Percentiles rank a stretch among this genome's conserved stretches.
Evolutionary conservation across 1,140 invertebrate species (phyloP).

Genomic region (Chironomus tepperi): DNA sequence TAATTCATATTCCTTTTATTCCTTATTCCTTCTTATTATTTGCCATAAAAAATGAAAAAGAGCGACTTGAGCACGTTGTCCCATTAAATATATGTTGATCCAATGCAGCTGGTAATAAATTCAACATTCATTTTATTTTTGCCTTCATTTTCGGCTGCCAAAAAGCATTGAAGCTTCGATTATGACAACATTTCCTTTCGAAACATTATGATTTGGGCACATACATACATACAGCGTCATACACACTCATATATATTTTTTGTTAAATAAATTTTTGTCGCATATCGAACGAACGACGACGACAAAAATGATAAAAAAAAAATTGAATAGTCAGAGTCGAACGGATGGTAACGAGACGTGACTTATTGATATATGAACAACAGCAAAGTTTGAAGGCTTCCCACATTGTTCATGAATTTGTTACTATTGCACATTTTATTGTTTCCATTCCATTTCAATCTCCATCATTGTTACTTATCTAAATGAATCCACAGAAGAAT

Average conservation of each 20-base stretch:
- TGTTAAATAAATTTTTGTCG: background rate
- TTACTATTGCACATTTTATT: too few species aligned
- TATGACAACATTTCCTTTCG: slow-evolving; percentile 12
- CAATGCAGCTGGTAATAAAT: background rate
- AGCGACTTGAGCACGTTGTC: too few species aligned
- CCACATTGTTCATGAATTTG: too few species aligned
- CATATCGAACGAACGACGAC: background rate
- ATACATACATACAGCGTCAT: background rate
- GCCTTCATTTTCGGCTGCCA: background rate
- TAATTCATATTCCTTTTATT: too few species aligned
- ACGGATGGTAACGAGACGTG: background rate
- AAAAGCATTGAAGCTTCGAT: background rate
- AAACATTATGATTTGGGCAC: background rate
- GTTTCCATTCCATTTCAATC: too few species aligned
- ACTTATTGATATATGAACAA: slow-evolving; percentile 3
- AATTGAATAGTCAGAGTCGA: too few species aligned
- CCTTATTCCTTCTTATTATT: too few species aligned
- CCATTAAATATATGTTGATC: too few species aligned
- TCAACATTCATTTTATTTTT: background rate
- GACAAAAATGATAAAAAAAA: background rate
- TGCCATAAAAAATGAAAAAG: too few species aligned
- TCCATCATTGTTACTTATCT: too few species aligned
- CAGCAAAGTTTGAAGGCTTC: background rate
- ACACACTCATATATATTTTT: background rate
- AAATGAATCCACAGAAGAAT: background rate